These are phyloP conservation scores for Strigamia crassipes DNA, from an alignment of 2,888 invertebrate species.

Conservation along the genomic window DNA sequence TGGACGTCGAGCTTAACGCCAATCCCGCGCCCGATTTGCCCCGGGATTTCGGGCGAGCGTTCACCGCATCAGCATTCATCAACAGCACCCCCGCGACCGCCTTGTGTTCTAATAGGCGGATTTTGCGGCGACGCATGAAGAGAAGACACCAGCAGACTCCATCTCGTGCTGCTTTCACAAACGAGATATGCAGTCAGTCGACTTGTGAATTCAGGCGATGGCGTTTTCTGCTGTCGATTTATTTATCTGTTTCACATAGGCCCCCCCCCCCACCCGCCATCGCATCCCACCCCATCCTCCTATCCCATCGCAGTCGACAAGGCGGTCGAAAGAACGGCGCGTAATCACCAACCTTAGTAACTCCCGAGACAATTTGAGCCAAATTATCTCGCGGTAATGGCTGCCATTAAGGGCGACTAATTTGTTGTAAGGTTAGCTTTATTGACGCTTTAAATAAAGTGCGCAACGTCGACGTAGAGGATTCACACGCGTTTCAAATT, in stretches of 20 bases:
- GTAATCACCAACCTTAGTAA: conserved; percentile 46
- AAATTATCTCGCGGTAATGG: conserved; percentile 47
- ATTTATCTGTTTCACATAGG: conserved; percentile 1
- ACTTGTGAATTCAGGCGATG: conserved; percentile 33
- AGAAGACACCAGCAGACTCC: conserved; percentile 8
- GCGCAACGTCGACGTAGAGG: conserved; percentile 11
- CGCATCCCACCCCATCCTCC: too few species aligned
- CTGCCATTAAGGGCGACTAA: conserved; percentile 46
- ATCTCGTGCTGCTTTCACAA: neutral
- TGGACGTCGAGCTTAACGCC: conserved; percentile 45
- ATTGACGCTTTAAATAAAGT: conserved; percentile 45
- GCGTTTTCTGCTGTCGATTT: neutral
- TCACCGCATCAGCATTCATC: conserved; percentile 48
- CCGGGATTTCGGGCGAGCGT: conserved; percentile 44
- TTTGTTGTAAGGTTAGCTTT: conserved; percentile 48
- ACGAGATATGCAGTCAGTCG: neutral
- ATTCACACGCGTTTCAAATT: conserved; percentile 35
- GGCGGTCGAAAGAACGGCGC: conserved; percentile 36
- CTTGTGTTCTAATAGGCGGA: conserved; percentile 45
- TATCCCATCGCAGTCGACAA: neutral
- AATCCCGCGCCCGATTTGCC: conserved; percentile 46
- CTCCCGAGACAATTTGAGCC: conserved; percentile 48
- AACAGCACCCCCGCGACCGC: conserved; percentile 45
- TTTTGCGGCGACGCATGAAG: conserved; percentile 41
- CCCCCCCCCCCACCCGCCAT: neutral